A percentile compares a stretch with the other conserved stretches of the same genome.
These are phyloP conservation scores for Paratrypauchen microcephalus DNA, from an alignment of 2,797 vertebrate genomes.

Conservation along the genomic window DNA sequence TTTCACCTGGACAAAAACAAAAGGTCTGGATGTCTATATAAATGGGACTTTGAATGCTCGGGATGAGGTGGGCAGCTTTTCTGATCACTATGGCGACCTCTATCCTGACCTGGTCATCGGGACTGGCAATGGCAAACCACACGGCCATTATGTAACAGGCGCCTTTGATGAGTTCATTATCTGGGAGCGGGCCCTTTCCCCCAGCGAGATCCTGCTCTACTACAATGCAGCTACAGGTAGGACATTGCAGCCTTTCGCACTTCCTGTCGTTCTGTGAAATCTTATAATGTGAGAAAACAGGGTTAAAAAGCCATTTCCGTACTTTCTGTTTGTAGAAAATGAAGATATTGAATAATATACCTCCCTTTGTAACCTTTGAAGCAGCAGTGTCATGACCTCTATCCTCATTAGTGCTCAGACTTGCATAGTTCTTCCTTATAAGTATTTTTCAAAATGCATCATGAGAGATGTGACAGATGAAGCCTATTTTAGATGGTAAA, in stretches of 20 bases:
- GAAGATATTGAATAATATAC: conserved; percentile 32
- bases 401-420: conserved; percentile 27
- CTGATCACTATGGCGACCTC: conserved; percentile 80
- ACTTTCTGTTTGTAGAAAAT: conserved; percentile 57
- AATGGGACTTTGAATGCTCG: conserved; percentile 85
- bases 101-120: conserved; percentile 79
- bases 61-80: conserved; percentile 75
- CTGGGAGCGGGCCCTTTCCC: conserved; percentile 89
- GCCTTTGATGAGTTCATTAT: conserved; percentile 96
- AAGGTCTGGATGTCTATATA: conserved; percentile 90
- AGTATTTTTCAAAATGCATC: conserved; percentile 47
- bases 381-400: conserved; percentile 41
- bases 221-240: conserved; percentile 89
- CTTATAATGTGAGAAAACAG: conserved; percentile 47
- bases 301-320: conserved; percentile 63
- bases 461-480: conserved; percentile 45
- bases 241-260: conserved; percentile 36
- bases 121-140: conserved; percentile 63
- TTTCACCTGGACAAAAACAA: conserved; percentile 88
- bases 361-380: conserved; percentile 28
- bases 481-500: conserved; percentile 52
- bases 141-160: conserved; percentile 76
- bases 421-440: conserved; percentile 69
- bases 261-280: conserved; percentile 42
- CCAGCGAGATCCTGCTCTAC: conserved; percentile 83